Base-by-base conservation (phyloP, 2,797 vertebrate genomes). In the Champsocephalus esox region DNA sequence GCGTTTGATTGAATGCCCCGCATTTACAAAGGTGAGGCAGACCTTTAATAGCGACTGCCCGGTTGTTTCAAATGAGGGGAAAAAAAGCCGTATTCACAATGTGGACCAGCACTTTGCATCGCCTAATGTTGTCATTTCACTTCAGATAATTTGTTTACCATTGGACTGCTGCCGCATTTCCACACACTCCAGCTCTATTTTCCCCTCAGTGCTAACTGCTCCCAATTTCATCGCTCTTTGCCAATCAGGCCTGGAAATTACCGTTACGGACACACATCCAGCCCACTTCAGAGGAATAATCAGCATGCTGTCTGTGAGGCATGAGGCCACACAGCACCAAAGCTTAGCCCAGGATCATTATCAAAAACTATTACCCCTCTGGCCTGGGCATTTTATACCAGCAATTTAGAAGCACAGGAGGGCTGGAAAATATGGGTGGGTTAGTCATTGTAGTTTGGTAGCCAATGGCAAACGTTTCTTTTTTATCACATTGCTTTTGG, bases 121-220 rank as follows among this genome's bases (percentile, higher is more conserved):
- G 21, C 81, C 85, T 91, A 90, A 88, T 91, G 86, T 87, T 91
- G 88, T 89, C 78, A 85, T 93, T 92, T 93, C 83, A 90, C 91
- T 92, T 90, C 80, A 83, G 77, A 93, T 92, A 91, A 94, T 93
- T 91, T 93, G 93, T 94, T 95, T 95, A 93, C 92, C 78, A 76
- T 90, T 88, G 82, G 80, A 81, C 13, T 54, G 67, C 85, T 80
- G 73, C 87, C 67, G 76, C 85, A 88, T 92, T 89, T 87, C 79
- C 83, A 90, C 88, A 92, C 84, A 87, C 88, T 91, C 81, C 76
- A 85, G 67, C 73, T 46, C 80, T 81, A 87, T 90, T 91, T 92
- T 62, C 84, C 82, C 87, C 85, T 91, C 81, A 64, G 69, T 77
- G 86, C 90, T 92, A 88, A 90, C 87, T 88, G 83, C 82, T 86